Evolutionary conservation across 2,888 invertebrate species (phyloP).

Genomic region (Labia minor): DNA sequence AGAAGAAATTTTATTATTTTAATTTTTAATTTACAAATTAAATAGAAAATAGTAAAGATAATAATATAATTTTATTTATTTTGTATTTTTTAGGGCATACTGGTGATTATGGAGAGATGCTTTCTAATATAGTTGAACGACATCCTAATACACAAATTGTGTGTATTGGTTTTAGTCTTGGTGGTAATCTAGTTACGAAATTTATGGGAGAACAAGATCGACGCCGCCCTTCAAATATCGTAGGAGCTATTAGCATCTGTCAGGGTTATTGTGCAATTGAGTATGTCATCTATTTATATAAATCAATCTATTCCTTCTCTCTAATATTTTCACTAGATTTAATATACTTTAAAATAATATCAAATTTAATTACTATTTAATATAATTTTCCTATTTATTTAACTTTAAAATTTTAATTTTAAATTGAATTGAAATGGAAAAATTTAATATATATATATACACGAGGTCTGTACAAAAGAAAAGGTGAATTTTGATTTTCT

Average conservation of each 20-base stretch:
- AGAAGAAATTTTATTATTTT: no score
- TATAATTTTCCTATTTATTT: conserved; percentile 21
- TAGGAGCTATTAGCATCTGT: conserved; percentile 85
- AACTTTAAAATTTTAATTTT: no score
- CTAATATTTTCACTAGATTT: conserved; percentile 13
- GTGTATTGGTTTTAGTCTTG: conserved; percentile 85
- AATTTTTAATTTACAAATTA: no score
- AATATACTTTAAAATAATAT: no score
- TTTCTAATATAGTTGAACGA: conserved; percentile 57
- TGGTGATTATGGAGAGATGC: conserved; percentile 76
- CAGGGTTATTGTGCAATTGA: conserved; percentile 87
- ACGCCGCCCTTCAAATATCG: conserved; percentile 54
- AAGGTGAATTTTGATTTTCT: no score
- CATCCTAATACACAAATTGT: conserved; percentile 69
- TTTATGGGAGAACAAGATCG: conserved; percentile 70
- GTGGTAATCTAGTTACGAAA: conserved; percentile 86
- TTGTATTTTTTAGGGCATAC: conserved; percentile 59
- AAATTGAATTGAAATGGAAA: no score
- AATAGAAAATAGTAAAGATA: no score
- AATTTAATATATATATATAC: no score
- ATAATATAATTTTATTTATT: no score
- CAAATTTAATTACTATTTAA: conserved; percentile 14
- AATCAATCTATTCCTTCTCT: conserved; percentile 14
- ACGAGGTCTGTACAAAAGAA: no score
- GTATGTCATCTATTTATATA: conserved; percentile 45